Evolutionary conservation across 2,797 vertebrate genomes (phyloP), one percentile per base, ranked within the genome.

Genomic region (Sciaenops ocellatus): DNA sequence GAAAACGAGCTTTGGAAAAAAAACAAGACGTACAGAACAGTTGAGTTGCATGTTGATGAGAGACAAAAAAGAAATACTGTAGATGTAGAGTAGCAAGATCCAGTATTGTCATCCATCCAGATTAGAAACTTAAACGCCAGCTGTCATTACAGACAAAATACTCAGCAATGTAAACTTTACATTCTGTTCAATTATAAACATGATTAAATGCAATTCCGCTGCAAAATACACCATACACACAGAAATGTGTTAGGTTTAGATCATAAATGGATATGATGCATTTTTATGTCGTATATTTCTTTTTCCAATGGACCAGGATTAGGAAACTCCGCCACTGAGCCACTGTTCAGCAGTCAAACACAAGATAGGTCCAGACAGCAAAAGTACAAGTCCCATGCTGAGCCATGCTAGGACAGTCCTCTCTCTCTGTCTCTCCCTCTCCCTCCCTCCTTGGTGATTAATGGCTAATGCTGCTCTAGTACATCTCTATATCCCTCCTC

Each of bases 401-500:
- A 80, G 84, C 78, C 71, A 76, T 60, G 72, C 71, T 50, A 67
- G 85, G 86, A 79, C 78, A 69, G 56, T 47, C 56, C 69, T 72
- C 71, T 73, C 55, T 81, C 63, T 64, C 46, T 54, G 64, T 76
- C 50, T 62, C 73, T 20, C 47, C 30, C 82, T n/a, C 30, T 12
- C 22, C 30, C 69, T 59, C 60, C 79, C 64, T 83, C 72, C 60
- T 56, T 82, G 79, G 89, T 94, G 93, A 95, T 94, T 95, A 94
- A 94, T 93, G 91, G 91, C 94, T 94, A 92, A 94, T 95, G 91
- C 91, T 91, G 83, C 88, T 87, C 88, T 70, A 79, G 94, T 93
- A 95, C 93, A 93, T 95, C 94, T 94, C 91, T 90, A 90, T 93
- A 93, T 93, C 93, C 90, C 90, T 90, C 86, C 87, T 93, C 91